Evolutionary conservation across 2,113 vertebrate genomes (phyloP).

Genomic region (Channa argus): DNA sequence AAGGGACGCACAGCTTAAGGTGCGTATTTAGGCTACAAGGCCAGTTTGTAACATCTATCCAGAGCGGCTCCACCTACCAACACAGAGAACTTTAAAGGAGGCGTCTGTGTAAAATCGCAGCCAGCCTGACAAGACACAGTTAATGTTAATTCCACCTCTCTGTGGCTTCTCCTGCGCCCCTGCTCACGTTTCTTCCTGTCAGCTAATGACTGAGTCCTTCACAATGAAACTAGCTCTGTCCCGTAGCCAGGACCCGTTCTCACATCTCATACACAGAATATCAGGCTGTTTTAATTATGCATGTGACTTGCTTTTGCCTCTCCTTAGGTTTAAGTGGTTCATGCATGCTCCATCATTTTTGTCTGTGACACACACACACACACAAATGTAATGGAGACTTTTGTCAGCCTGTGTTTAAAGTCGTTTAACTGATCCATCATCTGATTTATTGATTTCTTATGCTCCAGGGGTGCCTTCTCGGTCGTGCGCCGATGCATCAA

Average conservation of each 20-base stretch:
- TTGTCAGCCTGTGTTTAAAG: neutral
- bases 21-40: slow-evolving; percentile 15
- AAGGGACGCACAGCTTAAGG: neutral
- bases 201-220: slow-evolving; percentile 34
- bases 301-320: slow-evolving; percentile 35
- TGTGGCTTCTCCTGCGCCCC: slow-evolving; percentile 27
- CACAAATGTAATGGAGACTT: neutral
- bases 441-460: slow-evolving; percentile 27
- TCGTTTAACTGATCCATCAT: slow-evolving; percentile 6
- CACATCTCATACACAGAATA: slow-evolving; percentile 37
- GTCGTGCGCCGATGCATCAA: slow-evolving; percentile 97
- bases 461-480: slow-evolving; percentile 95
- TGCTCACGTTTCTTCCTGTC: slow-evolving; percentile 39
- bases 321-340: slow-evolving; percentile 29
- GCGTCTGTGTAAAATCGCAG: slow-evolving; percentile 17
- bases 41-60: slow-evolving; percentile 42
- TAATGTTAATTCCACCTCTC: slow-evolving; percentile 26
- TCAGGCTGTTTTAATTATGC: slow-evolving; percentile 53
- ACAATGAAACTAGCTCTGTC: slow-evolving; percentile 20
- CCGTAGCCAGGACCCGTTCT: slow-evolving; percentile 36
- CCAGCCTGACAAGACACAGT: neutral
- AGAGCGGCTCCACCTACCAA: slow-evolving; percentile 41
- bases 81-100: slow-evolving; percentile 36
- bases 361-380: slow-evolving; percentile 12
- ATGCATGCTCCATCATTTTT: neutral